Evolutionary conservation across 2,888 invertebrate species (phyloP), one percentile per base, ranked within the genome.

Genomic region (Phalangium opilio): DNA sequence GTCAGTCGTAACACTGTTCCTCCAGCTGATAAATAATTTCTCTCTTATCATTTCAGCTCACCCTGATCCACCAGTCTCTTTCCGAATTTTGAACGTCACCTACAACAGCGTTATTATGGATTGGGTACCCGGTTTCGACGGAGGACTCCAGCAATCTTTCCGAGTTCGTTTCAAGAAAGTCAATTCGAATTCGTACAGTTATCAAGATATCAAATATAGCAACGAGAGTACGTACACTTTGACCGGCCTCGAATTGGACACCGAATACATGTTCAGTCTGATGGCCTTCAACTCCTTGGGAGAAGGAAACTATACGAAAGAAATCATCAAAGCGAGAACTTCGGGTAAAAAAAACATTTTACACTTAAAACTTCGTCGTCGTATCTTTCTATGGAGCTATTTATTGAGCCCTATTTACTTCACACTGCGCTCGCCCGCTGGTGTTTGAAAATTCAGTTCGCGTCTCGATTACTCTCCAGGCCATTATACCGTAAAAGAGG

Each of bases 111-210:
- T 89, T 3, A 66, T 81, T 0, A 67, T 95, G 35, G 74, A 76
- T 38, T 95, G 95, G 95, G 76, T 76, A 15, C 84, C 89, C 1
- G 91, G 91, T 0, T 95, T 95, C 63, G 83, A 93, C 64, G 95
- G 95, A 0, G 95, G 95, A 1, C 70, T 87, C 48, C 73, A 74
- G 41, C 82, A 89, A 3, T 77, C 79, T 47, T 90, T 79, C 65
- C 75, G 83, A 49, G 76, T 93, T 41, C 73, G 86, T 58, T 87
- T 78, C 62, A 71, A 79, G 41, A 54, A 55, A 5, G 56, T 52
- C 2, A 59, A 43, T 19, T 41, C 50, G 17, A 11, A 43, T 11
- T 52, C 55, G 20, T 65, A 61, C 54, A 59, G 57, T 19, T 87
- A 85, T 63, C 79, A 83, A 59, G 90, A 93, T 63, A 80, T 84